Evolutionary conservation across 2,113 vertebrate species (phyloP).

Genomic region (Empidonax traillii): DNA sequence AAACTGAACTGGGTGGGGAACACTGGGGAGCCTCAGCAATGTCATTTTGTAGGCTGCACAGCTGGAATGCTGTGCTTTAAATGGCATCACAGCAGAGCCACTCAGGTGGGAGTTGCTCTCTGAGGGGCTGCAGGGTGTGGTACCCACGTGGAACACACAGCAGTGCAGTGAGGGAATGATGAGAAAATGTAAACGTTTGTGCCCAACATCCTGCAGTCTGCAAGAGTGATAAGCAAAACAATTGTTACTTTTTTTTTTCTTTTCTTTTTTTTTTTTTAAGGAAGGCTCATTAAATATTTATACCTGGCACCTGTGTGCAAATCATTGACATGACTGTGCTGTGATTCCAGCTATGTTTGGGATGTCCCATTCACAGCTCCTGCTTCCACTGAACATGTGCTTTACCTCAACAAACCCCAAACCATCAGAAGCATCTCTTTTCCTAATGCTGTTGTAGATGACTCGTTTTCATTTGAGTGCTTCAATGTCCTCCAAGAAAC

Average conservation of each 20-base stretch:
- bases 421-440: neutral
- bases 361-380: neutral
- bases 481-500: neutral
- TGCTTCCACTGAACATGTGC: neutral
- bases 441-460: neutral
- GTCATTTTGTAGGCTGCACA: neutral
- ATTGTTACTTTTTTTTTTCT: neutral
- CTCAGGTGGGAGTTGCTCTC: neutral
- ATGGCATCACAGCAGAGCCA: neutral
- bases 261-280: neutral
- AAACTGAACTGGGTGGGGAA: neutral
- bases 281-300: conserved; percentile 29
- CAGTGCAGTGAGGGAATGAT: neutral
- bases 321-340: neutral
- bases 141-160: neutral
- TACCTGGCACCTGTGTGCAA: neutral
- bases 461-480: neutral
- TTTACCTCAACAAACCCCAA: neutral
- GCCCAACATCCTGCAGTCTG: neutral
- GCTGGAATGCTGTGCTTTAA: neutral
- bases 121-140: neutral
- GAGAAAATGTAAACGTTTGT: conserved; percentile 14
- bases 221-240: neutral
- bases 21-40: neutral
- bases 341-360: neutral